Conservation (phyloP, 2,113 vertebrate species). For the Brienomyrus longianalis region DNA sequence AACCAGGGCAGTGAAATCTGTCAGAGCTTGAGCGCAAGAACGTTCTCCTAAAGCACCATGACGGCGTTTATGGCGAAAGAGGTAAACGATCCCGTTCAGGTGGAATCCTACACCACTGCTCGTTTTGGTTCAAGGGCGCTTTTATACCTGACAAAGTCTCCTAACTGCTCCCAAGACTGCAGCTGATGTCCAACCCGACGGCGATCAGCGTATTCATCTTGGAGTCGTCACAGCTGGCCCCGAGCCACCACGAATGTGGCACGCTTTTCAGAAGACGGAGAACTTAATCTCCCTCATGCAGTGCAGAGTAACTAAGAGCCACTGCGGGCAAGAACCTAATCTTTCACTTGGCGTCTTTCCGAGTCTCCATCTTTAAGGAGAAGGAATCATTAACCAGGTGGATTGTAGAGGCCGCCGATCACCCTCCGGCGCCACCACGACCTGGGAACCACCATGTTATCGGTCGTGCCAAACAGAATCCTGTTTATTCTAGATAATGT, state of each 20-base stretch:
- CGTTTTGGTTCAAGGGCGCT: not conserved
- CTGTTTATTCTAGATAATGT: conserved; percentile 28
- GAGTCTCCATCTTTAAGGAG: not conserved
- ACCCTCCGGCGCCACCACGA: not conserved
- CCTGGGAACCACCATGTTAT: conserved; percentile 13
- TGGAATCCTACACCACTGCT: not conserved
- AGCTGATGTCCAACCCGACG: not conserved
- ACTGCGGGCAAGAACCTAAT: not conserved
- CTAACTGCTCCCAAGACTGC: not conserved
- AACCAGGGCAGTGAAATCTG: not conserved
- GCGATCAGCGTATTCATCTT: not conserved
- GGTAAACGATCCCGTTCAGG: not conserved
- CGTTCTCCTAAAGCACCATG: not conserved
- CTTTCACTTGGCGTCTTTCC: not conserved
- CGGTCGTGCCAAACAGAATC: not conserved
- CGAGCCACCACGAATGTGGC: not conserved
- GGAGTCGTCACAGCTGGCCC: not conserved
- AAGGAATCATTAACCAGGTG: not conserved
- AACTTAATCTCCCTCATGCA: not conserved
- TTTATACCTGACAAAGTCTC: not conserved
- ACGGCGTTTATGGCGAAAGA: not conserved
- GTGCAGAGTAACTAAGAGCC: not conserved
- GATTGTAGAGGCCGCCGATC: not conserved
- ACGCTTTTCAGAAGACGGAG: not conserved
- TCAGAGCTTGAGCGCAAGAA: not conserved